phyloP scores from a whole-genome alignment of 1,140 invertebrate genomes.

The Papilio aristodemus region DNA sequence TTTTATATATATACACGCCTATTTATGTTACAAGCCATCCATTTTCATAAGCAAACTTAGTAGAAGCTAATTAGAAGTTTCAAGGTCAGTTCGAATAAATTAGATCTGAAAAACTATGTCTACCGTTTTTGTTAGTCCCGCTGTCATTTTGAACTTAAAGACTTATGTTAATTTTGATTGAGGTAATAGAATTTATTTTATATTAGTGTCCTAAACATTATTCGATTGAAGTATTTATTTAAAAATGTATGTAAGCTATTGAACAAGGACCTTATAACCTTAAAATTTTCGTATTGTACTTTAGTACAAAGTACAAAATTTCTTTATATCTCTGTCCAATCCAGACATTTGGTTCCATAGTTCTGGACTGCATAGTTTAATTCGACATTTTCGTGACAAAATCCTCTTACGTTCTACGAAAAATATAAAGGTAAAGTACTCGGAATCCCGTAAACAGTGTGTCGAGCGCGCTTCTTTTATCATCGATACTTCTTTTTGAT shows the following conservation, averaged over 20 bases:
- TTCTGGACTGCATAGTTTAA: neutral
- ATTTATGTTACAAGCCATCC: neutral
- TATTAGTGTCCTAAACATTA: no score
- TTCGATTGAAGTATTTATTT: no score
- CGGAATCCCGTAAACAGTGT: constrained; percentile 33
- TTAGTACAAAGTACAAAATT: neutral
- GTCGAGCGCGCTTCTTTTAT: constrained; percentile 29
- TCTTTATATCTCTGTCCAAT: neutral
- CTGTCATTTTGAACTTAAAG: neutral
- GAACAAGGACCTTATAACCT: no score
- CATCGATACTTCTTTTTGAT: constrained; percentile 35
- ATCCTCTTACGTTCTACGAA: neutral
- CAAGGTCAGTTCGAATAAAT: neutral
- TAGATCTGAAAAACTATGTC: neutral
- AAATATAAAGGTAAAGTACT: constrained; percentile 19
- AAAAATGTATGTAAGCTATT: no score
- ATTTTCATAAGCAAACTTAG: neutral
- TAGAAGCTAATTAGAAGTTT: neutral
- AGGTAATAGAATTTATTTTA: no score
- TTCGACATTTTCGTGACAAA: constrained; percentile 8
- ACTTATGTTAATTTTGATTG: no score
- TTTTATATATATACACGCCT: constrained; percentile 13
- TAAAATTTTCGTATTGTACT: no score
- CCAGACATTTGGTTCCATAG: neutral
- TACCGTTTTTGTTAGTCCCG: no score